Evolutionary conservation across 2,888 invertebrate species (phyloP).

Genomic region (Camptogramma bilineatum): DNA sequence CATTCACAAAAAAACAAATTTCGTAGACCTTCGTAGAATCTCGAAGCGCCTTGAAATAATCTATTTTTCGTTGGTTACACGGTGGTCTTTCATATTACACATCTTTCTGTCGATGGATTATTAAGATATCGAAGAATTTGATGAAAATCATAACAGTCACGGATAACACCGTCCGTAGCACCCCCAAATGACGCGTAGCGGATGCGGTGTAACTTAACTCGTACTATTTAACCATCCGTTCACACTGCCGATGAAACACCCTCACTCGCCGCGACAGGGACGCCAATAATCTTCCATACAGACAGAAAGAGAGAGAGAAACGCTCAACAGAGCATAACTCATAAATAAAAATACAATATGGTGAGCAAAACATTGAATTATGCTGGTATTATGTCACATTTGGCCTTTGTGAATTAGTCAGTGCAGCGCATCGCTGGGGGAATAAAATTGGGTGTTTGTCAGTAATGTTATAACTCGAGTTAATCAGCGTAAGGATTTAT

Average conservation of each 20-base stretch:
- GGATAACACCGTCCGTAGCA: conserved; percentile 64
- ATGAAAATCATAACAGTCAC: conserved; percentile 13
- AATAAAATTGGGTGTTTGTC: conserved; percentile 69
- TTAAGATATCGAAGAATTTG: not conserved
- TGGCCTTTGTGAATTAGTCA: conserved; percentile 85
- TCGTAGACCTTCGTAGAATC: not conserved
- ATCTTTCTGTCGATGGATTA: too few species aligned
- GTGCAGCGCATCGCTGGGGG: conserved; percentile 67
- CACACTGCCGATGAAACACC: conserved; percentile 78
- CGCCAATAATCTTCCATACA: conserved; percentile 46
- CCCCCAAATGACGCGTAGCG: conserved; percentile 81
- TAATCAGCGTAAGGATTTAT: conserved; percentile 65
- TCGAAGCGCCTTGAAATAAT: not conserved
- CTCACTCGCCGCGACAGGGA: conserved; percentile 64
- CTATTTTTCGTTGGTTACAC: too few species aligned
- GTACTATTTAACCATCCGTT: conserved; percentile 84
- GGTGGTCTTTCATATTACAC: too few species aligned
- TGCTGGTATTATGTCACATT: conserved; percentile 85
- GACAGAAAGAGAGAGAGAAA: conserved; percentile 58
- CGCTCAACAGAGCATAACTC: conserved; percentile 80
- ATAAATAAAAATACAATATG: conserved; percentile 86
- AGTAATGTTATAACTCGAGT: conserved; percentile 65
- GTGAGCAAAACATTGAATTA: conserved; percentile 86
- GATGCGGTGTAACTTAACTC: conserved; percentile 84
- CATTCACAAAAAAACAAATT: not conserved